Evolutionary conservation across 37 sponge, comb jelly and placozoan genomes (phyloP), one percentile per base, ranked within the genome.

Genomic region (Theonella swinhoei): DNA sequence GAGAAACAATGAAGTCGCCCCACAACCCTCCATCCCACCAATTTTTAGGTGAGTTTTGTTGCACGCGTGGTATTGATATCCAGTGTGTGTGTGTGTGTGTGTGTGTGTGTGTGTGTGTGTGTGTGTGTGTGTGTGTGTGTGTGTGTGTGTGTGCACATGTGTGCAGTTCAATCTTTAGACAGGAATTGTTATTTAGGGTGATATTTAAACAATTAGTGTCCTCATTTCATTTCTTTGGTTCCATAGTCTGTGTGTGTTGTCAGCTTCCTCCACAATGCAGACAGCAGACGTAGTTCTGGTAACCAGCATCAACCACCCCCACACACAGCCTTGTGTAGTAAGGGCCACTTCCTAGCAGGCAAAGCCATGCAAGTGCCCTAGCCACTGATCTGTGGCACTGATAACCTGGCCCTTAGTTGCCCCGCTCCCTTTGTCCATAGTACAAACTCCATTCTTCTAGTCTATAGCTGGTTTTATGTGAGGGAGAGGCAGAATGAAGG

Each of bases 1-100:
- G 78, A 88, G 66, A 62, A 87, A 76, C 37, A 73, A 38, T 47
- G 54, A 47, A 17, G 54, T 7, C 54, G 7, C 11, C 54, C 54
- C 54, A 17, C 54, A 17, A 7, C 54, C 54, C 54, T 47, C 54
- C 54, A 17, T 7, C 54, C 54, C 14, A 47, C 54, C 54, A 47
- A 7, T 47, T 47, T 47, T 47, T 47, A 47, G 54, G 54, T 47
- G 54, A 47, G 54, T 47, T n/a, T n/a, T n/a, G n/a, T n/a, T n/a
- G n/a, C n/a, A n/a, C n/a, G n/a, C n/a, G n/a, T n/a, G n/a, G n/a
- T n/a, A n/a, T n/a, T n/a, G n/a, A n/a, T n/a, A n/a, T n/a, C n/a
- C n/a, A n/a, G n/a, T n/a, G n/a, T n/a, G n/a, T n/a, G n/a, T n/a
- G n/a, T n/a, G n/a, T n/a, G n/a, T n/a, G n/a, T n/a, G n/a, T n/a